A percentile compares a stretch with the other conserved stretches of the same genome.
phyloP scores from a whole-genome alignment of 2,113 vertebrate genomes.

The Brachyhypopomus occidentalis region DNA sequence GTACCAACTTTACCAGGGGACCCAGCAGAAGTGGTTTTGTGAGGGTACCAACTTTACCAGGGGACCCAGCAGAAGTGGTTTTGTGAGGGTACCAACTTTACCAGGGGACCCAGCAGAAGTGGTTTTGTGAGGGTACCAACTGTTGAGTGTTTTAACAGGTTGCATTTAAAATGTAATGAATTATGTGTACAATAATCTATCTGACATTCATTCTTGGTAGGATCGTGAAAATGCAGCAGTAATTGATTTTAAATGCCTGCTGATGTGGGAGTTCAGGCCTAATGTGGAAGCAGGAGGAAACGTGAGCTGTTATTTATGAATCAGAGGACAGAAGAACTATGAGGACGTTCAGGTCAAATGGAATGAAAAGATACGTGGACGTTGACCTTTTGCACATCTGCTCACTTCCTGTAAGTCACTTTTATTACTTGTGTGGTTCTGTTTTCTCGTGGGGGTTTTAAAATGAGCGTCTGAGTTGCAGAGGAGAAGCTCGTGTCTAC shows the following conservation, averaged over 20 bases:
- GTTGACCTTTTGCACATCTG: slow-evolving; percentile 47
- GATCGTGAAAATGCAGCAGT: neutral
- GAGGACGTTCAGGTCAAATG: slow-evolving; percentile 35
- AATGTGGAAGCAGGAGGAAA: slow-evolving; percentile 28
- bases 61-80: neutral
- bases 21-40: neutral
- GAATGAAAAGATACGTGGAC: slow-evolving; percentile 42
- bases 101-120: no score
- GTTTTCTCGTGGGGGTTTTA: slow-evolving; percentile 48
- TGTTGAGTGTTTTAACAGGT: neutral
- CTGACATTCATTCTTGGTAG: no score
- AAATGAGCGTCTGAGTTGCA: slow-evolving; percentile 36
- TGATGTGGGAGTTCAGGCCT: neutral
- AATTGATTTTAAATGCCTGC: no score
- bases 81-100: slow-evolving; percentile 20
- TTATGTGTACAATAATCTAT: neutral
- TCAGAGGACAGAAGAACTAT: slow-evolving; percentile 37
- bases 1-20: neutral
- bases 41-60: slow-evolving; percentile 9
- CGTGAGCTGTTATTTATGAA: slow-evolving; percentile 35
- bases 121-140: neutral
- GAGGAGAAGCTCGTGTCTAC: neutral
- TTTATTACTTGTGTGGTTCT: slow-evolving; percentile 49
- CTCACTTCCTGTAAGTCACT: slow-evolving; percentile 45
- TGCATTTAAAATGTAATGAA: neutral